Evolutionary conservation across 1,140 invertebrate genomes (phyloP).

Genomic region (Apis laboriosa): DNA sequence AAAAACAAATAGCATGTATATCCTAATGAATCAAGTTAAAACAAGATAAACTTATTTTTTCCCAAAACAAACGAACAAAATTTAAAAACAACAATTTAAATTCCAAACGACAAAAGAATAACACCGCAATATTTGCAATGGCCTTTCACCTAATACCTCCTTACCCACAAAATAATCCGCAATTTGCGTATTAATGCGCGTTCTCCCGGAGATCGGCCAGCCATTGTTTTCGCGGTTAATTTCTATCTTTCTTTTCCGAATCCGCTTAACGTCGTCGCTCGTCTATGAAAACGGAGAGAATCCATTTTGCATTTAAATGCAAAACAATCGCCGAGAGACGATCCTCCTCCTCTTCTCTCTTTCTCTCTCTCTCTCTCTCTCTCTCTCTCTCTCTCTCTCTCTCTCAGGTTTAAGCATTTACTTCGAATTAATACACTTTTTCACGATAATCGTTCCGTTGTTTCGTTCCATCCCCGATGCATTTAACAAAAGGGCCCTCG

Average conservation of each 20-base stretch:
- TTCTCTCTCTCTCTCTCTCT: no score
- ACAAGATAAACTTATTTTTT: no score
- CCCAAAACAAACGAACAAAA: no score
- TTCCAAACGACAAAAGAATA: no score
- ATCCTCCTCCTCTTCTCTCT: no score
- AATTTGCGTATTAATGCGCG: neutral
- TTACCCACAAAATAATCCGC: neutral
- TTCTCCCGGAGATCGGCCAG: neutral
- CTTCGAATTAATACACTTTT: neutral
- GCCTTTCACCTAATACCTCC: neutral
- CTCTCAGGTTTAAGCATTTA: neutral
- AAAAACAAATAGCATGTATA: no score
- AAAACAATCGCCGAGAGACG: neutral
- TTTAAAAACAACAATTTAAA: no score
- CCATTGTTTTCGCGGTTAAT: constrained; percentile 5
- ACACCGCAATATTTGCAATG: no score
- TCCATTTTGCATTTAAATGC: neutral
- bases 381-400: no score
- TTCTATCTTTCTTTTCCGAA: constrained; percentile 6
- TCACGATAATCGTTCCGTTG: neutral
- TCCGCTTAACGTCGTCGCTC: neutral
- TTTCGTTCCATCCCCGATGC: neutral
- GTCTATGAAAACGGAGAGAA: neutral
- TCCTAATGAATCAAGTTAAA: no score
- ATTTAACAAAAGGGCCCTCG: neutral